A percentile compares a stretch with the other conserved stretches of the same genome.
phyloP scores from a whole-genome alignment of 2,113 vertebrate species.

The Perca schrenkii region DNA sequence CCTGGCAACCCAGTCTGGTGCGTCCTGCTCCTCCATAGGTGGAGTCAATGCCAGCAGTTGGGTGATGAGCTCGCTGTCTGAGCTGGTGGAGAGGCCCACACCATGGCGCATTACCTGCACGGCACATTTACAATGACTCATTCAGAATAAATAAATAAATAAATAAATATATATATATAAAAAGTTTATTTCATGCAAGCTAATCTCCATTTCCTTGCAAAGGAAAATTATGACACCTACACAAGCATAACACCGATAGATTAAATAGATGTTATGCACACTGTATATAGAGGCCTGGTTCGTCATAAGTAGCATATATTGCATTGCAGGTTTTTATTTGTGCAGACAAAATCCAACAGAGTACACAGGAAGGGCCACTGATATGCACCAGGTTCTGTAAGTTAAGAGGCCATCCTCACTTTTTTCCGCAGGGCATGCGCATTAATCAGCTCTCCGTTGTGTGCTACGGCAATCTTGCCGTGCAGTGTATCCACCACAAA shows the following conservation, averaged over 20 bases:
- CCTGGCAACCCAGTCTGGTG: slow-evolving; percentile 98
- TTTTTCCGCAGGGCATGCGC: slow-evolving; percentile 89
- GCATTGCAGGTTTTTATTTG: too few relatives aligned
- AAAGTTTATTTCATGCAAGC: neutral
- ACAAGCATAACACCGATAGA: neutral
- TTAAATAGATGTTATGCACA: neutral
- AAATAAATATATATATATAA: neutral
- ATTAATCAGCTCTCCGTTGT: slow-evolving; percentile 97
- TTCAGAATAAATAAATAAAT: neutral
- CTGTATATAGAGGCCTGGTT: neutral
- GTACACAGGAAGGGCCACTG: neutral
- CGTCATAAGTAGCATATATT: neutral
- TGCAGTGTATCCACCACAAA: slow-evolving; percentile 98
- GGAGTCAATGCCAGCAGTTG: slow-evolving; percentile 96
- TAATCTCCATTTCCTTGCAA: neutral
- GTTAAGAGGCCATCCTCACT: slow-evolving; percentile 68
- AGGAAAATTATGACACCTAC: neutral
- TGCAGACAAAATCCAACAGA: too few relatives aligned
- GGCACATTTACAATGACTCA: neutral
- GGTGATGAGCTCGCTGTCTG: slow-evolving; percentile 98
- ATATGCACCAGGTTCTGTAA: neutral
- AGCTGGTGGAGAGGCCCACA: slow-evolving; percentile 95
- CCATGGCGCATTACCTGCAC: slow-evolving; percentile 94
- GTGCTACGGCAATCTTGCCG: slow-evolving; percentile 96
- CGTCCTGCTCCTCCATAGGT: slow-evolving; percentile 91